These are phyloP conservation scores for Branchellion lobata DNA, from an alignment of 2,888 invertebrate species.

Conservation along the genomic window DNA sequence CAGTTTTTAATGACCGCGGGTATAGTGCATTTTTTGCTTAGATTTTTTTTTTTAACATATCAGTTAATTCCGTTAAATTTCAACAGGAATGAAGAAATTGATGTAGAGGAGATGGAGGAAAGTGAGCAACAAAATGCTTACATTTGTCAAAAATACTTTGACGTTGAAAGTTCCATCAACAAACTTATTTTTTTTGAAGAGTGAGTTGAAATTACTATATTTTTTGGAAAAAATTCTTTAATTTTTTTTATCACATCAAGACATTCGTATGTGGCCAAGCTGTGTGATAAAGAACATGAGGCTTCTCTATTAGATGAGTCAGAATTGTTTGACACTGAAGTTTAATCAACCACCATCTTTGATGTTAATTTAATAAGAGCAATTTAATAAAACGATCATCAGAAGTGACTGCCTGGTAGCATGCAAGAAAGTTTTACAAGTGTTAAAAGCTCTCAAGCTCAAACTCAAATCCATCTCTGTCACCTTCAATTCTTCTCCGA, in stretches of 20 bases:
- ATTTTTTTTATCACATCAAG: neutral
- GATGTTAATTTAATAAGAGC: too few relatives aligned
- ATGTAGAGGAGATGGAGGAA: neutral
- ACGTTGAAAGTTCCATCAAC: neutral
- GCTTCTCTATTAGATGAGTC: neutral
- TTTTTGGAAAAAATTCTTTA: neutral
- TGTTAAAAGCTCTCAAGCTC: too few relatives aligned
- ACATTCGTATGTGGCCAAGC: neutral
- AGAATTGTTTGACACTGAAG: too few relatives aligned
- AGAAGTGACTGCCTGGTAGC: too few relatives aligned
- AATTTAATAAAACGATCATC: too few relatives aligned
- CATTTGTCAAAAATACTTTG: neutral
- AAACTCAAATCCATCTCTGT: too few relatives aligned
- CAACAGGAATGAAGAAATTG: neutral
- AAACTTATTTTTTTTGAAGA: neutral
- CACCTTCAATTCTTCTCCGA: too few relatives aligned
- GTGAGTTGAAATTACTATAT: neutral
- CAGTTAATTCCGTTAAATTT: neutral
- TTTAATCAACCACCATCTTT: too few relatives aligned
- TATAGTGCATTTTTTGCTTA: neutral
- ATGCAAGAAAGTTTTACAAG: too few relatives aligned
- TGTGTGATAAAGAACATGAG: neutral
- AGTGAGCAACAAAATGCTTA: neutral
- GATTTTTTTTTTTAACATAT: neutral
- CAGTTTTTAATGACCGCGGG: neutral